Conservation (phyloP, 2,113 vertebrate genomes). For the Engraulis encrasicolus region DNA sequence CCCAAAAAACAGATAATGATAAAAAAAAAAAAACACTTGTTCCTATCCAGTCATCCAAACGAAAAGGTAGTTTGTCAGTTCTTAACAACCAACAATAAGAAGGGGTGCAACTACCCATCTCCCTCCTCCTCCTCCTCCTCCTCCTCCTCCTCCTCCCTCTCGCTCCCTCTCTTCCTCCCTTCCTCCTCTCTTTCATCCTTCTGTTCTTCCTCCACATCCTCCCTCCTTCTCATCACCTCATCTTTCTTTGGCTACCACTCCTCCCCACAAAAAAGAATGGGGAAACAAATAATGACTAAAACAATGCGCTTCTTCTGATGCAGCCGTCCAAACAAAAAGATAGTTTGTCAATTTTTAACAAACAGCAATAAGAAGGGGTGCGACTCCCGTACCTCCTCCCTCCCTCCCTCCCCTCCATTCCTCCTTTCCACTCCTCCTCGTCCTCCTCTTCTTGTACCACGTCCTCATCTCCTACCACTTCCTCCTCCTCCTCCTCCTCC, state of each 20-base stretch:
- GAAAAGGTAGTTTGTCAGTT: conserved; percentile 65
- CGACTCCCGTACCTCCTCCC: conserved; percentile 37
- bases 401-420: no score
- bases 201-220: not conserved
- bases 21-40: conserved; percentile 57
- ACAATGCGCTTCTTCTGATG: conserved; percentile 54
- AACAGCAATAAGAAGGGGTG: conserved; percentile 71
- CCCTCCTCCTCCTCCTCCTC: not conserved
- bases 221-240: no score
- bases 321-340: conserved; percentile 64
- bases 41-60: conserved; percentile 60
- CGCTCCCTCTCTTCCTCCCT: not conserved
- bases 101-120: conserved; percentile 49
- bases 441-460: no score
- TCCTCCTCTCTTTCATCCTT: no score
- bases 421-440: no score
- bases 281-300: conserved; percentile 58
- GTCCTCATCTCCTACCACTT: no score
- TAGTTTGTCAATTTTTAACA: conserved; percentile 64
- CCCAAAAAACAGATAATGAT: conserved; percentile 52
- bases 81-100: conserved; percentile 73
- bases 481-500: no score
- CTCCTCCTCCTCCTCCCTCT: not conserved
- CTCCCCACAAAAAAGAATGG: no score
- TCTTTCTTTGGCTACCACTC: no score